Conservation (phyloP, 2,888 invertebrate genomes). For the Isoperla grammatica region DNA sequence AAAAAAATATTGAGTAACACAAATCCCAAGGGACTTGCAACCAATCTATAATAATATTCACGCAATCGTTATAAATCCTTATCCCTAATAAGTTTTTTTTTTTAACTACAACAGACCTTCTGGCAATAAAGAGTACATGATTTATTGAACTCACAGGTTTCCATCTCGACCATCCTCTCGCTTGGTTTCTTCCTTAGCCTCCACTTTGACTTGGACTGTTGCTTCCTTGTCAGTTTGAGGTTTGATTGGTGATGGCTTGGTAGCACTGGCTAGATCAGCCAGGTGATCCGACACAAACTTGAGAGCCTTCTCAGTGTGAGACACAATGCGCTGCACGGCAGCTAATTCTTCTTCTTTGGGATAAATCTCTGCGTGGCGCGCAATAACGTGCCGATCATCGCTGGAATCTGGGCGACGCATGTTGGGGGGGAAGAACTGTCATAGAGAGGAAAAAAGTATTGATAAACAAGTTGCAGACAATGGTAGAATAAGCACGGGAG, state of each 20-base stretch:
- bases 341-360: constrained; percentile 85
- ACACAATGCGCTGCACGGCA: constrained; percentile 86
- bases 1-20: too few species aligned
- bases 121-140: too few species aligned
- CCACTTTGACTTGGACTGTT: constrained; percentile 35
- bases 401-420: constrained; percentile 83
- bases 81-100: too few species aligned
- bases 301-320: constrained; percentile 87
- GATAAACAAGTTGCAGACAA: too few species aligned
- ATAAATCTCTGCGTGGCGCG: constrained; percentile 90
- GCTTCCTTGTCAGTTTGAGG: constrained; percentile 35
- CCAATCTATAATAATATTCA: too few species aligned
- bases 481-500: too few species aligned
- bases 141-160: constrained; percentile 58
- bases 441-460: constrained; percentile 44
- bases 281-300: constrained; percentile 90
- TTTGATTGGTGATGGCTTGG: constrained; percentile 36
- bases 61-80: too few species aligned
- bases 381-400: constrained; percentile 92
- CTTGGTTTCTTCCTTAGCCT: constrained; percentile 53
- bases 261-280: constrained; percentile 52
- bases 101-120: too few species aligned
- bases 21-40: too few species aligned
- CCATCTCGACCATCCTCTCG: constrained; percentile 73
- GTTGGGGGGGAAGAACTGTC: constrained; percentile 42